Evolutionary conservation across 2,888 invertebrate species (phyloP).

Genomic region (Atrina japonica): DNA sequence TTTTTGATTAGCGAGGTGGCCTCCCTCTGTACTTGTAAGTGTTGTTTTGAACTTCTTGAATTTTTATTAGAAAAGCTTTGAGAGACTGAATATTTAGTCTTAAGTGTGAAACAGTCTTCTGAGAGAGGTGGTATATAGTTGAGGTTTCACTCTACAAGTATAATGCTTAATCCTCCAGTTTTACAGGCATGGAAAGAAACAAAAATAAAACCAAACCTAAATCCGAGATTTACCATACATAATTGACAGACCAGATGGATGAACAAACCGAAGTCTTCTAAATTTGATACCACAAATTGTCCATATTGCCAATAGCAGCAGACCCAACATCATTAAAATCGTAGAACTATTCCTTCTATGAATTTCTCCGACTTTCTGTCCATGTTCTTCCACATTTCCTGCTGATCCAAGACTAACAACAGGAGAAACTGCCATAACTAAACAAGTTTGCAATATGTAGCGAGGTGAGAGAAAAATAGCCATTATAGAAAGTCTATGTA

Average conservation of each 20-base stretch:
- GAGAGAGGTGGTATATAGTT: too few species aligned
- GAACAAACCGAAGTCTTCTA: slow-evolving; percentile 95
- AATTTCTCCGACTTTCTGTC: slow-evolving; percentile 85
- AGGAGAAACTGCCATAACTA: slow-evolving; percentile 5
- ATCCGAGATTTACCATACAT: slow-evolving; percentile 96
- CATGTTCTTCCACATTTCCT: slow-evolving; percentile 84
- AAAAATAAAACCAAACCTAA: too few species aligned
- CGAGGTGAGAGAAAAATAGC: background rate
- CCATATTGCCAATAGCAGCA: slow-evolving; percentile 94
- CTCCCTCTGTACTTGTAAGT: too few species aligned
- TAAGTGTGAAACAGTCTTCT: too few species aligned
- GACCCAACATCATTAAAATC: slow-evolving; percentile 93
- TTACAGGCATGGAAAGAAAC: too few species aligned
- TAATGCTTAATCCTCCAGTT: too few species aligned
- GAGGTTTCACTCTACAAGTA: too few species aligned
- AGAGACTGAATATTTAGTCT: too few species aligned
- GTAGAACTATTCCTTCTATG: slow-evolving; percentile 96
- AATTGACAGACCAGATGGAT: slow-evolving; percentile 98
- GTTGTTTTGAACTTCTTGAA: too few species aligned
- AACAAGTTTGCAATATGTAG: background rate
- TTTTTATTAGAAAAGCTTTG: too few species aligned
- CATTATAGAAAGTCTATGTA: slow-evolving; percentile 3
- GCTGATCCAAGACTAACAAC: slow-evolving; percentile 39
- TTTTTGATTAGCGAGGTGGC: too few species aligned
- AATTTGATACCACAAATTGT: slow-evolving; percentile 99